Conservation (phyloP, 2,113 vertebrate genomes). For the Australoheros scitulus region DNA sequence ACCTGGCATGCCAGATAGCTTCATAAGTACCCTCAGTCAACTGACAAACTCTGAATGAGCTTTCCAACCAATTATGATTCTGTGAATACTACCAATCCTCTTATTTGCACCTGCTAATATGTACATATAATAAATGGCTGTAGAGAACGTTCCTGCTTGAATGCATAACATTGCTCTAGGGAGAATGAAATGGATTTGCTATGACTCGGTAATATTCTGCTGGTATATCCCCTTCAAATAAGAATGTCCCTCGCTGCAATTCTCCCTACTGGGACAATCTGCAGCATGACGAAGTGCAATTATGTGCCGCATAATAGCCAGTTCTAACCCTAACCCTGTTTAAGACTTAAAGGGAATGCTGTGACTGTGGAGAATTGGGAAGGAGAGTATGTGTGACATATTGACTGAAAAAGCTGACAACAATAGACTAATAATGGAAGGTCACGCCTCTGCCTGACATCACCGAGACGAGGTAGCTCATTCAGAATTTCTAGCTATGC, state of each 20-base stretch:
- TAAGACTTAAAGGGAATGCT: conserved; percentile 67
- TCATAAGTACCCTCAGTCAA: conserved; percentile 38
- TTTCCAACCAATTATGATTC: conserved; percentile 55
- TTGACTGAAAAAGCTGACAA: conserved; percentile 62
- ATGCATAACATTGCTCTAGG: conserved; percentile 61
- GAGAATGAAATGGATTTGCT: conserved; percentile 69
- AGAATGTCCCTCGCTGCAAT: conserved; percentile 45
- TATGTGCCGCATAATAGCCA: conserved; percentile 75
- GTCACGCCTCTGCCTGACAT: conserved; percentile 64
- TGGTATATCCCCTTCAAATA: conserved; percentile 64
- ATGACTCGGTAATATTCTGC: conserved; percentile 62
- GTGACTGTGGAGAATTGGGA: conserved; percentile 68
- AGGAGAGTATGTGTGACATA: conserved; percentile 69
- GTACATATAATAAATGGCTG: conserved; percentile 47
- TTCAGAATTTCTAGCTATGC: conserved; percentile 43
- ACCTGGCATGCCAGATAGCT: conserved; percentile 13
- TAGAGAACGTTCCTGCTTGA: conserved; percentile 45
- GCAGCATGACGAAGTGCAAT: conserved; percentile 77
- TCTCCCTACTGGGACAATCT: conserved; percentile 72
- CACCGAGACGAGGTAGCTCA: conserved; percentile 45
- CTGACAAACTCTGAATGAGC: conserved; percentile 47
- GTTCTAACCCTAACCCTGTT: conserved; percentile 71
- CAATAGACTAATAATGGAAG: conserved; percentile 73
- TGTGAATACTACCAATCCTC: conserved; percentile 20
- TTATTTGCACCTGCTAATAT: conserved; percentile 45